Percentiles rank a stretch among this genome's conserved stretches.
Evolutionary conservation across 2,113 vertebrate species (phyloP).

Genomic region (Tetraodon nigroviridis): DNA sequence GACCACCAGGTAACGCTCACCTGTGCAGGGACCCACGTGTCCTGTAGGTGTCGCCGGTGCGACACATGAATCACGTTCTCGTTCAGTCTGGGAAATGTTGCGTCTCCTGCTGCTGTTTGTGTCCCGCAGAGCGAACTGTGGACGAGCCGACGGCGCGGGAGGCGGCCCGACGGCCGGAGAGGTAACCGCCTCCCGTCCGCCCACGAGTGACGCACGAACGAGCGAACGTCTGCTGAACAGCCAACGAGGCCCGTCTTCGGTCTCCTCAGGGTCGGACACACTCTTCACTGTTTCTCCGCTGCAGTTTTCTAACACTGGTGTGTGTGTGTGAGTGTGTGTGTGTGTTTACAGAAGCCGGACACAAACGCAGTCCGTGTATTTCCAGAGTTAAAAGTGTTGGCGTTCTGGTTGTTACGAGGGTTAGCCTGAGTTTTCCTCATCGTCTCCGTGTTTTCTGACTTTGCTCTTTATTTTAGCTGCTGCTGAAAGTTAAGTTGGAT

Average conservation of each 20-base stretch:
- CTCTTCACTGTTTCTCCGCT: constrained; percentile 27
- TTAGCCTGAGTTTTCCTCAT: too few species aligned
- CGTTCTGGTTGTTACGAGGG: too few species aligned
- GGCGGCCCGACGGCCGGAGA: constrained; percentile 66
- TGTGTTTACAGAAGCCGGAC: background rate
- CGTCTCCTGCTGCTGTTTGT: constrained; percentile 23
- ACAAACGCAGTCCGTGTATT: too few species aligned
- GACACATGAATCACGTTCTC: too few species aligned
- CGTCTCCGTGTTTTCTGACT: too few species aligned
- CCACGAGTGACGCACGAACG: too few species aligned
- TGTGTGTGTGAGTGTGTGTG: constrained; percentile 3
- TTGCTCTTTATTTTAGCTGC: too few species aligned
- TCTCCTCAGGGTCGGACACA: constrained; percentile 38
- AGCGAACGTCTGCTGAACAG: background rate
- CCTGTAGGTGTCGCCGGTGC: constrained; percentile 18
- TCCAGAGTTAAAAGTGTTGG: too few species aligned
- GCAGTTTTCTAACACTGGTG: constrained; percentile 19
- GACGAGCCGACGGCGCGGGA: constrained; percentile 48
- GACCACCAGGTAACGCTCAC: constrained; percentile 69
- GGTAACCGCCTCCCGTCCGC: too few species aligned
- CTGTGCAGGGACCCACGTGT: background rate
- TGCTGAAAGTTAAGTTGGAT: too few species aligned
- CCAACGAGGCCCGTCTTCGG: background rate
- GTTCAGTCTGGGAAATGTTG: too few species aligned
- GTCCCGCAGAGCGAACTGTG: constrained; percentile 61